These are phyloP conservation scores for Drosophila pegasa DNA, from an alignment of 2,888 invertebrate species.

Conservation along the genomic window DNA sequence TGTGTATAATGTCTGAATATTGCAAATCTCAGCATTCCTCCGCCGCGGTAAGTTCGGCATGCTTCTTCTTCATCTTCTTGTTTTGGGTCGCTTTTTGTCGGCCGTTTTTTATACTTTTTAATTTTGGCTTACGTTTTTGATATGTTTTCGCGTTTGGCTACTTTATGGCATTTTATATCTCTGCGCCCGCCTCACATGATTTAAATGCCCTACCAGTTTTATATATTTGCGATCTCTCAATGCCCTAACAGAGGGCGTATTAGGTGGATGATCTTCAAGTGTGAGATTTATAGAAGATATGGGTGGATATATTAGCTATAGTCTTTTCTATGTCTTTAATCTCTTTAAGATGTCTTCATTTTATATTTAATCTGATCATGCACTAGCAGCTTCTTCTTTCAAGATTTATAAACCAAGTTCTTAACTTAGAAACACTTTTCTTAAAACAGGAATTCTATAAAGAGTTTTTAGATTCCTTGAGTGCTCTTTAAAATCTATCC, in stretches of 20 bases:
- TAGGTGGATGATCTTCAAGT: neutral
- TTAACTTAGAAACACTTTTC: too few relatives aligned
- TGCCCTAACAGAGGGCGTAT: neutral
- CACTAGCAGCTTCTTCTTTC: neutral
- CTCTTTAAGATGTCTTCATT: neutral
- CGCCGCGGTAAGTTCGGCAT: conserved; percentile 89
- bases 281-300: neutral
- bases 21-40: conserved; percentile 87
- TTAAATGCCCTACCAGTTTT: conserved; percentile 59
- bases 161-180: conserved; percentile 44
- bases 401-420: too few relatives aligned
- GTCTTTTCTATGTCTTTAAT: neutral
- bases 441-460: neutral
- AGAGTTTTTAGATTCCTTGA: neutral
- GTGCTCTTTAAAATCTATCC: neutral
- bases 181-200: conserved; percentile 56
- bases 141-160: conserved; percentile 55
- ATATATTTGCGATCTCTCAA: conserved; percentile 11
- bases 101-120: conserved; percentile 42
- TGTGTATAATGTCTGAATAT: conserved; percentile 65
- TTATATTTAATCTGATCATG: too few relatives aligned
- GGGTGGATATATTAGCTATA: neutral
- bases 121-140: conserved; percentile 65
- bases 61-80: conserved; percentile 60
- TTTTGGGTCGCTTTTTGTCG: conserved; percentile 37